Evolutionary conservation across 1,140 invertebrate genomes (phyloP).

Genomic region (Piezodorus guildinii): DNA sequence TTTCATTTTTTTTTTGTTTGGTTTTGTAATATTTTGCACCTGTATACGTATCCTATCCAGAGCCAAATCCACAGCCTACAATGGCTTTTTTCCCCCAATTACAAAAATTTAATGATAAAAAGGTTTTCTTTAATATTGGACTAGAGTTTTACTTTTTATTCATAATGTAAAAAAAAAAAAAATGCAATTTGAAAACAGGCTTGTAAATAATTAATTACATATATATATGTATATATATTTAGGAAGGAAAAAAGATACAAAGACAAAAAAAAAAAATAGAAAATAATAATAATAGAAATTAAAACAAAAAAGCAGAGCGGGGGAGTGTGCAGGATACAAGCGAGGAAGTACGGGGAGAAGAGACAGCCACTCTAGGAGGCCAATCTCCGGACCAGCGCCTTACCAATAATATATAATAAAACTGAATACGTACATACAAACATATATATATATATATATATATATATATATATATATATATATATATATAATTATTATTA

Average conservation of each 20-base stretch:
- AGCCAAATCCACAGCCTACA: slow-evolving; percentile 25
- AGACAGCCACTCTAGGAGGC: background rate
- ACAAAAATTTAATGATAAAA: slow-evolving; percentile 14
- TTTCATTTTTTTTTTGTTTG: too few relatives aligned
- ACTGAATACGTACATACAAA: too few relatives aligned
- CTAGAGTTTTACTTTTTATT: slow-evolving; percentile 20
- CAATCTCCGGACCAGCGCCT: background rate
- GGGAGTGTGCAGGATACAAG: slow-evolving; percentile 5
- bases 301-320: background rate
- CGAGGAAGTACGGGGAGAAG: background rate
- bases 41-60: slow-evolving; percentile 20
- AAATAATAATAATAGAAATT: too few relatives aligned
- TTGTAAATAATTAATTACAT: slow-evolving; percentile 9
- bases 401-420: too few relatives aligned
- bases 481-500: too few relatives aligned
- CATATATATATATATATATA: background rate
- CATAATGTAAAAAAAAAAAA: background rate
- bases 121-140: slow-evolving; percentile 20
- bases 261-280: too few relatives aligned
- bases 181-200: background rate
- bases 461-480: background rate
- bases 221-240: too few relatives aligned
- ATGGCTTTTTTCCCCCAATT: slow-evolving; percentile 19
- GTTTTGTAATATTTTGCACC: slow-evolving; percentile 19
- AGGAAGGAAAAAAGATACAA: too few relatives aligned